A percentile compares a stretch with the other conserved stretches of the same genome.
These are phyloP conservation scores for Sebastes trivittatus DNA, from an alignment of 2,797 vertebrate genomes.

Conservation along the genomic window DNA sequence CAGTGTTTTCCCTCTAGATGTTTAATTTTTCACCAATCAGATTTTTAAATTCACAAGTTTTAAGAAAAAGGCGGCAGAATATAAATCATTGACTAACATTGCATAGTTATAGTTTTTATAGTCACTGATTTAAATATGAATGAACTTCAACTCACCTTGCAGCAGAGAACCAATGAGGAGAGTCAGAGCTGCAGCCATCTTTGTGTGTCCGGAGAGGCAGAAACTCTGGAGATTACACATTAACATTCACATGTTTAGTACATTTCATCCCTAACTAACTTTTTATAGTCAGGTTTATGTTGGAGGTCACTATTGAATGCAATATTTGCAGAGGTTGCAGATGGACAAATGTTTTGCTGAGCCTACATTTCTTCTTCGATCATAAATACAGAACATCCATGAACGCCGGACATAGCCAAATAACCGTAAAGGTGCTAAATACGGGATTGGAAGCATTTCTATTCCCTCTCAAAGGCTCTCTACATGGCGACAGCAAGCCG, in stretches of 20 bases:
- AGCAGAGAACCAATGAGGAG: slow-evolving; percentile 21
- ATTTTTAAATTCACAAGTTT: neutral
- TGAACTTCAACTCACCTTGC: slow-evolving; percentile 8
- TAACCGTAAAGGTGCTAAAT: no score
- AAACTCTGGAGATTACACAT: neutral
- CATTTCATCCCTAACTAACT: neutral
- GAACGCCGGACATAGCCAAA: no score
- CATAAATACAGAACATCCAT: no score
- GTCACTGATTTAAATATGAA: neutral
- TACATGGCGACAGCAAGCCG: no score
- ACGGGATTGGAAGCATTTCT: no score
- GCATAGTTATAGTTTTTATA: no score
- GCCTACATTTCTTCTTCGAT: neutral
- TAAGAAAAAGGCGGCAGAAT: neutral
- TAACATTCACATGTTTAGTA: neutral
- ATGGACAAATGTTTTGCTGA: neutral
- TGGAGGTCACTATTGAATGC: neutral
- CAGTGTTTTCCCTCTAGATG: neutral
- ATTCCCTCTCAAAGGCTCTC: no score
- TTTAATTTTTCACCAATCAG: neutral
- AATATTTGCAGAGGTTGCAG: neutral
- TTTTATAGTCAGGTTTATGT: neutral
- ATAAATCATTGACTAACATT: neutral
- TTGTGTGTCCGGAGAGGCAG: neutral
- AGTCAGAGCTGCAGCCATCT: slow-evolving; percentile 17